A percentile compares a stretch with the other conserved stretches of the same genome.
These are phyloP conservation scores for Chondrosia reniformis DNA, from an alignment of 37 sponge, comb jelly and placozoan genomes.

Conservation along the genomic window DNA sequence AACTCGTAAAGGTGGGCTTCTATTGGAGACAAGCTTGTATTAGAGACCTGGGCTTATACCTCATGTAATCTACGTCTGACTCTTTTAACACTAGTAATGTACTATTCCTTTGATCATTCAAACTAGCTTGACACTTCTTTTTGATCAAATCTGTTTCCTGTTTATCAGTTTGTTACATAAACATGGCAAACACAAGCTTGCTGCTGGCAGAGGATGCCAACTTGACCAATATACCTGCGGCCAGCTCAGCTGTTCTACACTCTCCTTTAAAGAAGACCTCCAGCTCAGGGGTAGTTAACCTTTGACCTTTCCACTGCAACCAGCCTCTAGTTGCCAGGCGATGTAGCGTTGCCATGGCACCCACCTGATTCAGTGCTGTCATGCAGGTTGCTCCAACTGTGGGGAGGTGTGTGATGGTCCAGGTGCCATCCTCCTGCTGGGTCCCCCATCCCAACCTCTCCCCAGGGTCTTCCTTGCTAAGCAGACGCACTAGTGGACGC, in stretches of 20 bases:
- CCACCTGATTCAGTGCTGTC: background rate
- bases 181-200: background rate
- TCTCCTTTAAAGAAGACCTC: constrained; percentile 3
- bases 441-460: constrained; percentile 11
- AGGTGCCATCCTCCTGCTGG: background rate
- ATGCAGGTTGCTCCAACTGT: background rate
- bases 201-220: background rate
- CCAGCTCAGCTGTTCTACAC: background rate
- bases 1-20: no score
- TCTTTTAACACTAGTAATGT: no score
- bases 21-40: no score
- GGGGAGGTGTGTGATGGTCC: background rate
- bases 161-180: no score
- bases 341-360: background rate
- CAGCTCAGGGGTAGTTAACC: background rate
- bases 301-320: background rate
- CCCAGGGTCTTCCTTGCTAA: background rate
- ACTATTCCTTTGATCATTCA: no score
- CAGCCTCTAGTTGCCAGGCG: background rate
- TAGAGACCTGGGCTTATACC: no score
- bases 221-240: background rate
- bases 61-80: no score
- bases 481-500: background rate
- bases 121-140: no score
- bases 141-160: no score